These are phyloP conservation scores for Rhinogobius similis DNA, from an alignment of 2,113 vertebrate species.

Conservation along the genomic window DNA sequence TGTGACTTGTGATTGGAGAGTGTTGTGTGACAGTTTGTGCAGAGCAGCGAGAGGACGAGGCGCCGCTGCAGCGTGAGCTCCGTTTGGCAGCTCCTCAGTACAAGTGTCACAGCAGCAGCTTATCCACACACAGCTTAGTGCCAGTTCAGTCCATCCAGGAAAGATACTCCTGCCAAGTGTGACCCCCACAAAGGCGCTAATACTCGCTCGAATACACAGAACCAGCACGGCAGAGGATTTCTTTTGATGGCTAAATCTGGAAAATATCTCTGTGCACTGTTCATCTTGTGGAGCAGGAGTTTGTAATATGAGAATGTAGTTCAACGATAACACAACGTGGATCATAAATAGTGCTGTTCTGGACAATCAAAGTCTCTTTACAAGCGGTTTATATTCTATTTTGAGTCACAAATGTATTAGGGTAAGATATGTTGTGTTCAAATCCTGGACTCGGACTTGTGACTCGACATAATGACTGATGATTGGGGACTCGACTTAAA, in stretches of 20 bases:
- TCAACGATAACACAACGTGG: too few relatives aligned
- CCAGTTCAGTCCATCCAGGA: slow-evolving; percentile 44
- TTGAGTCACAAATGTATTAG: too few relatives aligned
- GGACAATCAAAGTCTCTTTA: too few relatives aligned
- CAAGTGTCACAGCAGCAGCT: slow-evolving; percentile 61
- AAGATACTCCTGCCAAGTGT: slow-evolving; percentile 35
- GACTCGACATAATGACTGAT: too few relatives aligned
- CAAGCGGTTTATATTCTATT: too few relatives aligned
- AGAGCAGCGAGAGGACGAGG: slow-evolving; percentile 62
- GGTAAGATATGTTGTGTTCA: too few relatives aligned
- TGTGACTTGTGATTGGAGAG: background rate
- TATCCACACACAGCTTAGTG: slow-evolving; percentile 50
- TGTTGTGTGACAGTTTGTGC: slow-evolving; percentile 46
- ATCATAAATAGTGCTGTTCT: too few relatives aligned
- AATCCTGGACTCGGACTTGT: too few relatives aligned
- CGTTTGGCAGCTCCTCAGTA: slow-evolving; percentile 44
- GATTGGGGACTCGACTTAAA: too few relatives aligned
- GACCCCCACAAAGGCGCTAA: slow-evolving; percentile 23
- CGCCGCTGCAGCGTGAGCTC: slow-evolving; percentile 43
- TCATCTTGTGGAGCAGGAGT: background rate
- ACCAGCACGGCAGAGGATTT: background rate
- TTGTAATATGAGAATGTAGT: too few relatives aligned
- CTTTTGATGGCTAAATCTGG: background rate
- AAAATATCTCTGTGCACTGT: background rate
- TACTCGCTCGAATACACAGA: background rate